Evolutionary conservation across 1,140 invertebrate species (phyloP).

Genomic region (Temnothorax nylanderi): DNA sequence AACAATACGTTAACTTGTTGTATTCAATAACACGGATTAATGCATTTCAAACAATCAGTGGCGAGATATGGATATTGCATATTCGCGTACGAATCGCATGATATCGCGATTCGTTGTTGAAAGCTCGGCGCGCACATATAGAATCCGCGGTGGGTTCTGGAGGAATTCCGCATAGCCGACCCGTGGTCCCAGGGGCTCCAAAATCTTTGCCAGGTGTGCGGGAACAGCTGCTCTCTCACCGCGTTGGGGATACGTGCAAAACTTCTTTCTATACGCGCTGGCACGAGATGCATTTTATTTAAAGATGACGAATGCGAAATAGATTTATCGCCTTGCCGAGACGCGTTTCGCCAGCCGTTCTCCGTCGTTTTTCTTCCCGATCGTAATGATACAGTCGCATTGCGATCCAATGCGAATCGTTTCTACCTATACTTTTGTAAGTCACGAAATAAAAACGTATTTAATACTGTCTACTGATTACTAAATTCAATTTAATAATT

Average conservation of each 20-base stretch:
- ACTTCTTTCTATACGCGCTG: conserved; percentile 48
- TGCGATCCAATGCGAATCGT: not conserved
- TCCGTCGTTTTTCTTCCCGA: not conserved
- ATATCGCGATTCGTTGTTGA: not conserved
- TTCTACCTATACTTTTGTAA: not conserved
- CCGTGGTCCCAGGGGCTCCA: conserved; percentile 31
- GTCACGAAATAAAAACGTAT: not conserved
- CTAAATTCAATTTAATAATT: not conserved
- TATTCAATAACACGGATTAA: not conserved
- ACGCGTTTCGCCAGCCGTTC: conserved; percentile 9
- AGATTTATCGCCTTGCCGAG: conserved; percentile 51
- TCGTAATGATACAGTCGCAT: conserved; percentile 4
- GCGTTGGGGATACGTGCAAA: conserved; percentile 46
- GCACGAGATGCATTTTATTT: conserved; percentile 59
- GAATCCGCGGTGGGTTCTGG: not conserved
- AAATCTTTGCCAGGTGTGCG: conserved; percentile 61
- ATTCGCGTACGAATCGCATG: not conserved
- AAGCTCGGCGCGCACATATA: not conserved
- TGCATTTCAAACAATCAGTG: not conserved
- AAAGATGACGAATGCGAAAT: conserved; percentile 60
- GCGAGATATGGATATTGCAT: not conserved
- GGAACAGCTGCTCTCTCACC: conserved; percentile 56
- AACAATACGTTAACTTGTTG: not conserved
- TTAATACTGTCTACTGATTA: not conserved
- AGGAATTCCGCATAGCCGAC: conserved; percentile 28